Base-by-base conservation (phyloP, 2,113 vertebrate genomes). In the Pelecanus crispus region DNA sequence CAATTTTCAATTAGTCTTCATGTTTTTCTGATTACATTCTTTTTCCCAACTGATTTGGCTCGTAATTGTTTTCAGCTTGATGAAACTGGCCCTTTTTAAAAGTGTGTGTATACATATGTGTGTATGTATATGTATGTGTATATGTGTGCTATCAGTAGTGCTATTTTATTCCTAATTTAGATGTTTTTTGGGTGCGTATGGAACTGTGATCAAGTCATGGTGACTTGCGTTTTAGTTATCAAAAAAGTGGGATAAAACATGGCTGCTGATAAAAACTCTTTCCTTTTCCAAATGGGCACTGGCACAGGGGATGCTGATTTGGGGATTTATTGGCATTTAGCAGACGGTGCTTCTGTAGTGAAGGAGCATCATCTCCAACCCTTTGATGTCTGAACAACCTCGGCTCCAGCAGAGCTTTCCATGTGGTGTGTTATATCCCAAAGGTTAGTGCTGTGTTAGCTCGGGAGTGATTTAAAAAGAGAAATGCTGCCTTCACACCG, bases 1-100 rank as follows among this genome's bases (percentile, higher is more conserved):
- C 95, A 89, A 95, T 96, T 97, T 96, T 82, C 94, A 96, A 95
- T 96, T 96, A 97, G 93, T 34, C 91, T 79, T 95, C 95, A 80
- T 90, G 18, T 97, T 97, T 96, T 97, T 96, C 94, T 95, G 84
- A 94, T 97, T 96, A 95, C 65, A 2, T 87, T 75, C 87, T 49
- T 45, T 94, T 72, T 92, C 95, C 96, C 95, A 59, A 87, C 86
- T 94, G 96, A 87, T 94, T 95, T 75, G 81, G 38, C 65, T 85
- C 52, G 0, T 95, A 96, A 96, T 95, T 92, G 29, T 87, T 97
- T 95, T 89, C 96, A 97, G 95, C 94, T 92, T 91, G 91, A 6
- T 72, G 91, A 77, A 92, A 7, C 47, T 1, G 61, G 44, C 63
- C 45, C 72, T 40, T 75, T 63, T 9, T 1, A 20, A 5, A 36